phyloP scores from a whole-genome alignment of 2,888 invertebrate genomes.

The Brachynemurus nebulosus region DNA sequence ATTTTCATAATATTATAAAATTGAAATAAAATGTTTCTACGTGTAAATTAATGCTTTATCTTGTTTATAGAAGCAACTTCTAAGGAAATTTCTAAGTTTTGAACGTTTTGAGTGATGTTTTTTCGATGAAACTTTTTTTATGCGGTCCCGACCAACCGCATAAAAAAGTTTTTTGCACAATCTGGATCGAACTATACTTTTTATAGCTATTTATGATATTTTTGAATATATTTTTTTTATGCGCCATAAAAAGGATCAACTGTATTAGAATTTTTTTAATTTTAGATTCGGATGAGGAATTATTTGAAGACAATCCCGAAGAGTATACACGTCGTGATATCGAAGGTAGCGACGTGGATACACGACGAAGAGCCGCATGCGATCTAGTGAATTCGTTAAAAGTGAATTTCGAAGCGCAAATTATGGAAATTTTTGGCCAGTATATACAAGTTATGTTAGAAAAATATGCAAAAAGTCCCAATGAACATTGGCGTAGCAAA shows the following conservation, averaged over 20 bases:
- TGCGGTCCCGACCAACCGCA: too few relatives aligned
- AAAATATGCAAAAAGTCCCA: conserved; percentile 63
- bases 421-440: conserved; percentile 76
- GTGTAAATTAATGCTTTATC: too few relatives aligned
- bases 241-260: neutral
- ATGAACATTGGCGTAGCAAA: conserved; percentile 79
- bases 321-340: conserved; percentile 90
- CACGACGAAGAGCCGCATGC: conserved; percentile 88
- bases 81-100: too few relatives aligned
- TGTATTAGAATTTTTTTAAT: conserved; percentile 12
- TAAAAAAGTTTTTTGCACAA: too few relatives aligned
- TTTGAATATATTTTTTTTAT: too few relatives aligned
- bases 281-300: conserved; percentile 79
- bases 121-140: too few relatives aligned
- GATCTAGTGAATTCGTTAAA: conserved; percentile 90
- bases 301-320: conserved; percentile 96
- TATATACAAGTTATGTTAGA: conserved; percentile 74
- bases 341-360: conserved; percentile 97
- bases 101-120: too few relatives aligned
- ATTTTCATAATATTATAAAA: too few relatives aligned
- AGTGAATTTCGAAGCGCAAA: conserved; percentile 72
- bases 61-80: too few relatives aligned
- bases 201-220: too few relatives aligned
- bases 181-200: too few relatives aligned
- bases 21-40: too few relatives aligned